Evolutionary conservation across 2,797 vertebrate genomes (phyloP).

Genomic region (Sebastes trivittatus): DNA sequence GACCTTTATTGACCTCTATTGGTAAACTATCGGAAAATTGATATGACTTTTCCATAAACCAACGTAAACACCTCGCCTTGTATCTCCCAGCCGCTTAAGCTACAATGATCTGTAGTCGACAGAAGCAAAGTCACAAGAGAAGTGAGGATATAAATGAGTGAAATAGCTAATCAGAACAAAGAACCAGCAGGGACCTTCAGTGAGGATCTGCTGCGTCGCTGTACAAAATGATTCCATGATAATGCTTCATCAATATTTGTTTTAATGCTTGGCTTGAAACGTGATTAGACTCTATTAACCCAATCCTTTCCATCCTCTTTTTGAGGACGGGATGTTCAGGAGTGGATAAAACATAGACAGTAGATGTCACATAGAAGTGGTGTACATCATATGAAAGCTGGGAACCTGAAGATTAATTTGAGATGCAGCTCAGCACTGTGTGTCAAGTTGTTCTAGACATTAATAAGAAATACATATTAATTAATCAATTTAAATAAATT

Average conservation of each 20-base stretch:
- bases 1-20: conserved; percentile 22
- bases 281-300: not conserved
- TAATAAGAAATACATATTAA: no score
- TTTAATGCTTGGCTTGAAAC: not conserved
- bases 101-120: not conserved
- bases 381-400: no score
- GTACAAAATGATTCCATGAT: not conserved
- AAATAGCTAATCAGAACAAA: not conserved
- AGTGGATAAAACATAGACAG: no score
- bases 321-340: no score
- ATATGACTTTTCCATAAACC: not conserved
- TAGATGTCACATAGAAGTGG: no score
- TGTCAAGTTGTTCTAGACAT: no score
- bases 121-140: not conserved
- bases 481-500: no score
- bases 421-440: no score
- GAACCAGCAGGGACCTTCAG: not conserved
- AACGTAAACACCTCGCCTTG: no score
- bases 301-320: no score
- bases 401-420: no score
- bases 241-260: not conserved
- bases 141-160: not conserved
- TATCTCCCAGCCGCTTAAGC: not conserved
- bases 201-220: conserved; percentile 10
- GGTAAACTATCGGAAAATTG: not conserved